Percentiles rank a stretch among this genome's conserved stretches.
These are phyloP conservation scores for Lasioglossum zephyrum DNA, from an alignment of 2,888 invertebrate species.

Conservation along the genomic window DNA sequence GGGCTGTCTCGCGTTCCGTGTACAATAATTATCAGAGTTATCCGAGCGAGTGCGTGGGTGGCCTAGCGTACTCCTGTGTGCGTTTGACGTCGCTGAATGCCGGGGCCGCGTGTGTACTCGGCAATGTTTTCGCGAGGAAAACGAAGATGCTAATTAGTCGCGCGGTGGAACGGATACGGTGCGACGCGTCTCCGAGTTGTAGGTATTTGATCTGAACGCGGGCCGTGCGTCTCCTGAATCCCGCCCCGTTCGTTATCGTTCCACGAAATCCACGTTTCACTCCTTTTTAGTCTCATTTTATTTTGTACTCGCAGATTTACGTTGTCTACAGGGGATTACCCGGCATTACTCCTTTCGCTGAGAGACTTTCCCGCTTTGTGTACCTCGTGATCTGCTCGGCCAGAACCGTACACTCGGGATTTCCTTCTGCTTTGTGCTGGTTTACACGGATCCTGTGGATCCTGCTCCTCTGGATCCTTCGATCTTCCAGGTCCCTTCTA, in stretches of 20 bases:
- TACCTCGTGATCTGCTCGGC: background rate
- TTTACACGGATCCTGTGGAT: background rate
- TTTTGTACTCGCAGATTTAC: background rate
- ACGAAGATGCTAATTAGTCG: conserved; percentile 62
- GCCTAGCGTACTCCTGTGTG: background rate
- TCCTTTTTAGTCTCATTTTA: background rate
- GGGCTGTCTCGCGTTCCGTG: conserved; percentile 17
- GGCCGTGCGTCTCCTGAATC: background rate
- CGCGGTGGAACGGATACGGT: background rate
- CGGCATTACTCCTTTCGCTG: conserved; percentile 2
- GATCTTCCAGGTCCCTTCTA: background rate
- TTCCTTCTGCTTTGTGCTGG: background rate
- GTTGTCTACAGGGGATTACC: conserved; percentile 12
- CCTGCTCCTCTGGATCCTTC: background rate
- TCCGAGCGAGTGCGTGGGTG: conserved; percentile 5
- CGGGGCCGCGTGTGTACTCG: conserved; percentile 17
- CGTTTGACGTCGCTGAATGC: background rate
- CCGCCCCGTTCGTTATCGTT: background rate
- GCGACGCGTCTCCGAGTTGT: background rate
- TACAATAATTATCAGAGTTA: conserved; percentile 56
- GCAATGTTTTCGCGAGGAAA: conserved; percentile 54
- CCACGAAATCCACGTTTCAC: background rate
- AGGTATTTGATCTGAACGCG: background rate
- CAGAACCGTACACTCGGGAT: background rate
- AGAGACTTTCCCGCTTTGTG: conserved; percentile 8